Conservation (phyloP, 2,113 vertebrate species). For the Daubentonia madagascariensis region DNA sequence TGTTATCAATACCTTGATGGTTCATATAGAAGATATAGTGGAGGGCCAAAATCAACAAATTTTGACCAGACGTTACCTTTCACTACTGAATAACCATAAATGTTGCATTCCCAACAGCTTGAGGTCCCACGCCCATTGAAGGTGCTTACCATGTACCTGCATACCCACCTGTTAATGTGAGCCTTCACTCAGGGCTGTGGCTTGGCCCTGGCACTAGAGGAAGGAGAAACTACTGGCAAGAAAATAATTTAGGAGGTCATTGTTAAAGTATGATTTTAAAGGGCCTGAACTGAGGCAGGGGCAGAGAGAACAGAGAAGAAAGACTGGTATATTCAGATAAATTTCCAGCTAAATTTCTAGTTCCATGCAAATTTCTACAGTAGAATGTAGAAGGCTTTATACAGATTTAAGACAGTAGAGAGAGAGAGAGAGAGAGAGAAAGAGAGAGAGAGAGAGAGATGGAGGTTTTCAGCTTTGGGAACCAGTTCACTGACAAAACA, state of each 20-base stretch:
- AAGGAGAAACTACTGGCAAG: not conserved
- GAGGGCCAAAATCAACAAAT: not conserved
- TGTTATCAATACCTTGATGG: not conserved
- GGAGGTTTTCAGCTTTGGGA: not conserved
- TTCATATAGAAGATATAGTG: not conserved
- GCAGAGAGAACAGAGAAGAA: not conserved
- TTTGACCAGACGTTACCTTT: not conserved
- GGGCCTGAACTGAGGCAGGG: not conserved
- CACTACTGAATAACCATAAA: not conserved
- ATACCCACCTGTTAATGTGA: not conserved
- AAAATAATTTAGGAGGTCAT: not conserved
- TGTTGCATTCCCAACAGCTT: not conserved
- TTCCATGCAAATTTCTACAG: not conserved
- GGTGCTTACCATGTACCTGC: too few species aligned
- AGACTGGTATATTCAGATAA: not conserved
- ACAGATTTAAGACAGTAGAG: not conserved
- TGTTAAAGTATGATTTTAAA: not conserved
- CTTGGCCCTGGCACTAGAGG: not conserved
- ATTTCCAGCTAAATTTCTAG: not conserved
- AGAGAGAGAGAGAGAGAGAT: too few species aligned
- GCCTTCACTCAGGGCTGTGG: too few species aligned
- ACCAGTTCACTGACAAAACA: not conserved
- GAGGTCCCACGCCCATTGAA: not conserved
- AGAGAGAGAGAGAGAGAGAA: not conserved
- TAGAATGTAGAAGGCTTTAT: not conserved